Conservation (phyloP, 1,140 invertebrate genomes). For the Bombus turneri region DNA sequence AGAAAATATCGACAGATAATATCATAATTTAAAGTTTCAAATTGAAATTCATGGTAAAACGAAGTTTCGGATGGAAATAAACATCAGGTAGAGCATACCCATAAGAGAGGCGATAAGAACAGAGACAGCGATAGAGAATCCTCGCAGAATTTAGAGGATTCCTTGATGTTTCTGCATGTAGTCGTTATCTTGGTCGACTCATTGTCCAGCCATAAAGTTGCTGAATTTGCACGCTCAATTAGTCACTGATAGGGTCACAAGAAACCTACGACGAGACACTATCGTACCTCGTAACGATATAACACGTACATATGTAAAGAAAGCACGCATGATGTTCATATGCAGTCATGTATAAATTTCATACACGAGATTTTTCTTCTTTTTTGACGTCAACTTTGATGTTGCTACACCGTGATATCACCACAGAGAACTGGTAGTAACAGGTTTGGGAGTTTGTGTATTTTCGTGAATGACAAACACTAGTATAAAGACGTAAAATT, state of each 20-base stretch:
- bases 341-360: neutral
- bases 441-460: neutral
- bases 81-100: constrained; percentile 24
- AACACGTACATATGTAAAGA: constrained; percentile 33
- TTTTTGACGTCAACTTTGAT: neutral
- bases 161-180: neutral
- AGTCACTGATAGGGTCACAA: constrained; percentile 49
- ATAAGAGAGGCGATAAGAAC: neutral
- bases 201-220: constrained; percentile 43
- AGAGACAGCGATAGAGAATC: constrained; percentile 2
- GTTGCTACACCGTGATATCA: constrained; percentile 13
- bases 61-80: neutral
- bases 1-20: neutral
- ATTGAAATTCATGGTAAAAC: neutral
- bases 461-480: constrained; percentile 9
- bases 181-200: constrained; percentile 36
- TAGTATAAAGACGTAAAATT: neutral
- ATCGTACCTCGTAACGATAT: constrained; percentile 41
- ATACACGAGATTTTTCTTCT: constrained; percentile 11
- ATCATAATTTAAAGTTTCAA: neutral
- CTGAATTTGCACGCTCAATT: constrained; percentile 51
- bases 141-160: constrained; percentile 8
- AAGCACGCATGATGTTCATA: constrained; percentile 45
- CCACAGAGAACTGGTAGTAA: constrained; percentile 25
- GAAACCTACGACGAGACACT: constrained; percentile 44